Evolutionary conservation across 1,140 invertebrate species (phyloP), one percentile per base, ranked within the genome.

Genomic region (Mamestra configurata): DNA sequence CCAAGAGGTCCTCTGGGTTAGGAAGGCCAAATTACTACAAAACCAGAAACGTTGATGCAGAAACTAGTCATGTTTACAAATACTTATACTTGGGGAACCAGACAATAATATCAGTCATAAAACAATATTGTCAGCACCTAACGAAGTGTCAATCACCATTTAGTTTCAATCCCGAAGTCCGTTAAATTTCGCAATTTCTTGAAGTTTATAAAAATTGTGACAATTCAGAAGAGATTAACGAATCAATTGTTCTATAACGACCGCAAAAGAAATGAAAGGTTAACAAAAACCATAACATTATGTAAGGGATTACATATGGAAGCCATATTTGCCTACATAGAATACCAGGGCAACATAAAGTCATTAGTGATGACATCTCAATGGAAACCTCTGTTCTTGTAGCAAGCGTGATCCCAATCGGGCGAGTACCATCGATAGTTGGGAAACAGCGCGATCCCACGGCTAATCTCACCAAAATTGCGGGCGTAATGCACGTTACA

Each of bases 381-480:
- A 70, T 49, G 31, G 37, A 72, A 72, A 24, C 49, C 49, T 13
- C 49, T 35, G 46, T 43, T 72, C 70, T 35, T 55, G 27, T 35
- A 18, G 84, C 84, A 79, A 49, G 35, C 40, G 40, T 75, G 77
- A 84, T 82, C 85, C 80, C 81, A 77, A 84, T 87, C 77, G 66
- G 37, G 66, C 27, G 78, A 75, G 81, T 77, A 20, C 68, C 80
- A 84, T 82, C 83, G 79, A 83, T 71, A 80, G 86, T 91, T 88
- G 88, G 79, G 89, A 89, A 87, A 89, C 73, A 70, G 15, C 24
- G n/a, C 85, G 85, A 86, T 90, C 90, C 85, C 89, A 86, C 88
- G 80, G 72, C 81, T 90, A 89, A 91, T 86, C 85, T 79, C 72
- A 73, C 77, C 43, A 77, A 49, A 37, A 88, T 88, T 84, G 85